Evolutionary conservation across 1,140 invertebrate species (phyloP), one percentile per base, ranked within the genome.

Genomic region (Dendroctonus ponderosae): DNA sequence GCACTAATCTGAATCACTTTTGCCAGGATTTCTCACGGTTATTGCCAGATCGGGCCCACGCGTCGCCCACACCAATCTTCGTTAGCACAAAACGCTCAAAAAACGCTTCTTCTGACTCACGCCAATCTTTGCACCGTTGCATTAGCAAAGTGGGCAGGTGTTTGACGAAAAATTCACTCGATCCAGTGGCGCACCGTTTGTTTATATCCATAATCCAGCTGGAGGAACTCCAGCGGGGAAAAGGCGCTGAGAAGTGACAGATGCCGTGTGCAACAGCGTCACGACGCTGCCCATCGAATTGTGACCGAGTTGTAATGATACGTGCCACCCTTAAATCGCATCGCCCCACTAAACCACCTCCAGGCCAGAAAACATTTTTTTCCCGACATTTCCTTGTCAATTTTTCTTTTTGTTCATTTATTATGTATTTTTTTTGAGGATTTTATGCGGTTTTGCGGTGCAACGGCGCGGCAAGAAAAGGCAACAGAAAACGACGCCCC

Each of bases 1-100:
- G 42, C 15, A 44, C 54, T 65, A 65, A 65, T 56, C 53, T 49
- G 52, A 65, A 57, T 65, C 62, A 65, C 62, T 65, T 65, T 54
- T 65, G n/a, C 62, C 44, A 65, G 50, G 62, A 65, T 65, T 65
- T 65, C 62, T 65, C 62, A 65, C 62, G 62, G 49, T 65, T 65
- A 48, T 64, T 65, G 37, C 15, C 11, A 38, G 49, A 9, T 42
- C 6, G 14, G 42, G n/a, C 15, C 14, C n/a, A 56, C n/a, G 41
- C 11, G 11, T 56, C 8, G 39, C 44, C 43, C 58, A 60, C 58
- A 48, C 58, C 12, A 5, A 53, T 38, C 15, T 53, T 38, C 11
- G n/a, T 53, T 53, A 53, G 39, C 52, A 53, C 15, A 53, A 53
- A 53, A 8, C 52, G 15, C 26, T 53, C 15, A 53, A 39, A 38